Conservation (phyloP, 2,888 invertebrate genomes). For the Dioctria rufipes region DNA sequence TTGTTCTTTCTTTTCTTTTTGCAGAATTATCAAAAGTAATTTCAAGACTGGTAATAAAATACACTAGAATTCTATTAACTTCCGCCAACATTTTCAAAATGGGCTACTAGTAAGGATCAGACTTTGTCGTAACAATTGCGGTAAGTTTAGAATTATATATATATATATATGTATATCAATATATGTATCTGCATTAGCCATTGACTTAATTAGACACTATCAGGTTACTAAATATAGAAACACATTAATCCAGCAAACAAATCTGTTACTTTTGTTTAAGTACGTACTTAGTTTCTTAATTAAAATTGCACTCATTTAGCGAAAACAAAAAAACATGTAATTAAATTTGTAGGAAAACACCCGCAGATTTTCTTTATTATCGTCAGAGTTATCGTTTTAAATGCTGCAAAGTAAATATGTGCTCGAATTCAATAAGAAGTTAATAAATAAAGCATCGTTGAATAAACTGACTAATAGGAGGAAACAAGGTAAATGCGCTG, state of each 20-base stretch:
- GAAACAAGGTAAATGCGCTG: slow-evolving; percentile 12
- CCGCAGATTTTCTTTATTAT: background rate
- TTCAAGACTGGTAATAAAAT: too few species aligned
- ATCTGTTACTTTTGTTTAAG: background rate
- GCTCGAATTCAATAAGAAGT: background rate
- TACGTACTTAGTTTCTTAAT: background rate
- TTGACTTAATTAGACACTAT: background rate
- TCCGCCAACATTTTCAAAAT: too few species aligned
- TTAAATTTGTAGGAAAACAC: background rate
- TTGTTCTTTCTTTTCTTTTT: too few species aligned
- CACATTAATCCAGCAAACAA: background rate
- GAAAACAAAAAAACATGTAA: background rate
- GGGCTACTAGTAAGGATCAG: too few species aligned
- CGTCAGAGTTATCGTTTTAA: background rate
- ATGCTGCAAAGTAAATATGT: background rate
- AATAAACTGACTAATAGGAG: background rate
- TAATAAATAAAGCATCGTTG: background rate
- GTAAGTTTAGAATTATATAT: too few species aligned
- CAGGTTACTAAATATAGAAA: background rate
- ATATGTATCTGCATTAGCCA: background rate
- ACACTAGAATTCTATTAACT: too few species aligned
- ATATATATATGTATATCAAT: too few species aligned
- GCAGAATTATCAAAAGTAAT: too few species aligned
- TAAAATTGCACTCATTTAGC: background rate
- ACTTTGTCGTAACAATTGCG: too few species aligned